phyloP scores from a whole-genome alignment of 35 echinoderm and acorn worm genomes.

The Nesometra sesokonis region DNA sequence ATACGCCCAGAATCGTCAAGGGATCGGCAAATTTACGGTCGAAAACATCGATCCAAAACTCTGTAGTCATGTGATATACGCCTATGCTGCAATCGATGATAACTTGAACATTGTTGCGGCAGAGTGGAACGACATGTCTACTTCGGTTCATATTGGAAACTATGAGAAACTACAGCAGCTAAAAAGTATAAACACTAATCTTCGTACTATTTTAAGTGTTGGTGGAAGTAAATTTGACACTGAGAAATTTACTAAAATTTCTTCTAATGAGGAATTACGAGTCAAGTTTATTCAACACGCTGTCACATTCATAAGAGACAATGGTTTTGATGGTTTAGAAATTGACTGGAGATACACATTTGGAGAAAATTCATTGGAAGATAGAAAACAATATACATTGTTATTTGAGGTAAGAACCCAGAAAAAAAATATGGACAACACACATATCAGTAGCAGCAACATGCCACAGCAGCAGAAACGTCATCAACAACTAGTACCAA shows the following conservation, averaged over 20 bases:
- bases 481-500: too few species aligned
- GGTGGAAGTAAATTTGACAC: not conserved
- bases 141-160: not conserved
- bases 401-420: not conserved
- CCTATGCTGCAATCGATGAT: not conserved
- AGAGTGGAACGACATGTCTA: slow-evolving; percentile 1
- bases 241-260: not conserved
- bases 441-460: too few species aligned
- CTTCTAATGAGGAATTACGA: not conserved
- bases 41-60: slow-evolving; percentile 6
- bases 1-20: not conserved
- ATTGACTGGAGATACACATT: not conserved
- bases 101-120: not conserved
- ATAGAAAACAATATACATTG: not conserved
- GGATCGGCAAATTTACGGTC: not conserved
- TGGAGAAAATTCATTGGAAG: not conserved
- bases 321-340: slow-evolving; percentile 1
- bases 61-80: not conserved
- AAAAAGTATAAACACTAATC: not conserved
- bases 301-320: not conserved
- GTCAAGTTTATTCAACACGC: not conserved
- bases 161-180: not conserved
- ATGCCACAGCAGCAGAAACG: too few species aligned
- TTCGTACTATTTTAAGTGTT: not conserved
- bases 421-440: too few species aligned